Evolutionary conservation across 1,140 invertebrate species (phyloP), one percentile per base, ranked within the genome.

Genomic region (Atta cephalotes): DNA sequence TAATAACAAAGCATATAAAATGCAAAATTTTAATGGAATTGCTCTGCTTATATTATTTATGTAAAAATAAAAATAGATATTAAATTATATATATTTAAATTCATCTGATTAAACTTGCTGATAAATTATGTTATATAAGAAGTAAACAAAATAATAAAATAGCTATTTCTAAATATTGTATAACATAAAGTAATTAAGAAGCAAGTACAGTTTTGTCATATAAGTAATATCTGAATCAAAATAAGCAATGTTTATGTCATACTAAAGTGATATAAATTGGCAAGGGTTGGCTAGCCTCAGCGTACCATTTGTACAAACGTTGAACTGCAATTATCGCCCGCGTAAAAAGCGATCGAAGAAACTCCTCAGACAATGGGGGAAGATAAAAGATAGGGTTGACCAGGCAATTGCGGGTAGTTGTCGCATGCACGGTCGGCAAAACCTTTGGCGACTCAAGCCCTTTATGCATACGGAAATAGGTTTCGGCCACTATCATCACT

Each of bases 391-490:
- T 84, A 84, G 88, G 85, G 78, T 80, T 85, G 89, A 68, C 25
- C 78, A 39, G 72, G 62, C 70, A 86, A 87, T 81, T 58, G 80
- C 49, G 71, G 85, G 66, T 87, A 88, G 79, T 89, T 91, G 90
- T 92, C 86, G 91, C 89, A 87, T 78, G 76, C 86, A 85, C 84
- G 79, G 78, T 49, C 56, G 62, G 58, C 79, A 91, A 90, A 90
- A 90, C 90, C 89, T 68, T 90, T 80, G 71, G 79, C 56, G 16
- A 53, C 81, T 89, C 80, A 76, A 91, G 87, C 66, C 89, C 91
- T 93, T 92, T 93, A 90, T 93, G 91, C 87, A 93, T 93, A 89
- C 79, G 87, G 87, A 92, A 93, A 89, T 65, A 91, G 88, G 76
- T 86, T 91, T 87, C 71, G 63, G 62, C 31, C 58, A 49, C 31